Evolutionary conservation across 1,140 invertebrate species (phyloP), one percentile per base, ranked within the genome.

Genomic region (Linepithema humile): DNA sequence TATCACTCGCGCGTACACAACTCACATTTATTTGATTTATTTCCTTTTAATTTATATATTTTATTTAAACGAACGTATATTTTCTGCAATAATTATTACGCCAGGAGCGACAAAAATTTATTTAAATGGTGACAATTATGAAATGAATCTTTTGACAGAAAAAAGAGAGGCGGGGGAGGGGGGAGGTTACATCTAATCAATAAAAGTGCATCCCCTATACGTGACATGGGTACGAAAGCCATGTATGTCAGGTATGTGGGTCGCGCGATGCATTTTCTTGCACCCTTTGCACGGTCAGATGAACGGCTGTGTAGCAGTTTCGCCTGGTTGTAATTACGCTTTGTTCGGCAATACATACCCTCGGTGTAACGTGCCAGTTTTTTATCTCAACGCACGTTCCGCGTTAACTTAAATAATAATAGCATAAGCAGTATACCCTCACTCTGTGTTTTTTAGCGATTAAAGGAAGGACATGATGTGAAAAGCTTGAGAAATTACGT

Each of bases 191-290:
- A 23, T 65, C 29, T 55, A 57, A 80, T 80, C 75, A 32, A 80
- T 80, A 69, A 80, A 70, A 55, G 53, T 57, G 35, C 64, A 70
- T 70, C 35, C 26, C 10, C 3, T 78, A 35, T 35, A 55, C 48
- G 60, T 80, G 64, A 80, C n/a, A 40, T 20, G 62, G 23, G 1
- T 78, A 55, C 62, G 48, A 70, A 57, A 69, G n/a, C 35, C 50
- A 55, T 70, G 64, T 69, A 78, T 20, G 32, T 69, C 53, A 55
- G 40, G 20, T 50, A 82, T 82, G 69, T 82, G 40, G 78, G 78
- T 82, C 78, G 74, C 69, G 29, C 65, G 55, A 38, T 73, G 20
- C 40, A 60, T 73, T 82, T 82, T 62, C 78, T 50, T 64, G 55
- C 40, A 20, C 29, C 69, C 69, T 74, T 60, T 38, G 15, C 69